These are phyloP conservation scores for Junco hyemalis DNA, from an alignment of 2,113 vertebrate species.

Conservation along the genomic window DNA sequence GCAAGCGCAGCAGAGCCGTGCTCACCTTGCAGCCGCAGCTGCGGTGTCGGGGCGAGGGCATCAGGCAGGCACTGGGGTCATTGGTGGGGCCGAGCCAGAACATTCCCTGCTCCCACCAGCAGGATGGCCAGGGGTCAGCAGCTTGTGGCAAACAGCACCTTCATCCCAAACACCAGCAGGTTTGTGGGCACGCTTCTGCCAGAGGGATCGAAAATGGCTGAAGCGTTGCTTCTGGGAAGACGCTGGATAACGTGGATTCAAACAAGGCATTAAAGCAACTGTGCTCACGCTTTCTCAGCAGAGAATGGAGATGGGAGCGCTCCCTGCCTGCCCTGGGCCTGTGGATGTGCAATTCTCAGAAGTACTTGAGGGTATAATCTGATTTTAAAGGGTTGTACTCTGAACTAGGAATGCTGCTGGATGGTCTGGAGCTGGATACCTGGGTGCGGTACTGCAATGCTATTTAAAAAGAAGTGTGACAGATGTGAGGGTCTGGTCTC, in stretches of 20 bases:
- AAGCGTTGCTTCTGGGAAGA: not conserved
- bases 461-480: not conserved
- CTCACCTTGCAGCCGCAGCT: not conserved
- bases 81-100: not conserved
- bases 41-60: constrained; percentile 16
- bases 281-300: not conserved
- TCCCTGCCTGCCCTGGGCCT: not conserved
- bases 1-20: not conserved
- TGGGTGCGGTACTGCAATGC: not conserved
- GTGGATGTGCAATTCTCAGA: not conserved
- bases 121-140: not conserved
- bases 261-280: not conserved
- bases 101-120: not conserved
- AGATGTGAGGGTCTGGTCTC: not conserved
- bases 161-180: not conserved
- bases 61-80: not conserved
- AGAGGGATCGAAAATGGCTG: constrained; percentile 10
- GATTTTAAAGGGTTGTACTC: not conserved
- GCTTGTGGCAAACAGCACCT: not conserved
- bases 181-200: constrained; percentile 14
- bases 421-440: not conserved
- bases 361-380: not conserved
- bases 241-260: not conserved
- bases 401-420: not conserved
- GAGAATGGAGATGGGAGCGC: not conserved